These are phyloP conservation scores for Vicugna pacos DNA, from an alignment of 2,113 vertebrate genomes.

Conservation along the genomic window DNA sequence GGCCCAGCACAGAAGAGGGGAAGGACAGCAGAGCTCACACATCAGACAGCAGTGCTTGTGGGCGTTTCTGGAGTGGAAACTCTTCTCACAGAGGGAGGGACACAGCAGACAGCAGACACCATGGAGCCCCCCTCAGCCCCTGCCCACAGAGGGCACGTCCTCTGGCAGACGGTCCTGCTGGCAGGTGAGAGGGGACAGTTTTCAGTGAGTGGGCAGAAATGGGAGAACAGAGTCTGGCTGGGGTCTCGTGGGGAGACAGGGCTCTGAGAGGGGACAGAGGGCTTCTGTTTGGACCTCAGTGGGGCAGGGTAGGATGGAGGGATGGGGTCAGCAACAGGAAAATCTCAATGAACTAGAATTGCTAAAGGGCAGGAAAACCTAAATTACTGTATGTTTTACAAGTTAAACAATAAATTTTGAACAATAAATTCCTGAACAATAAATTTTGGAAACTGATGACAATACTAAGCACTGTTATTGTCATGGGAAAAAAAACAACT, in stretches of 20 bases:
- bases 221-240: background rate
- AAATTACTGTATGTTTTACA: background rate
- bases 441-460: background rate
- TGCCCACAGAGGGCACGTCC: rapidly evolving
- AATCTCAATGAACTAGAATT: background rate
- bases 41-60: rapidly evolving
- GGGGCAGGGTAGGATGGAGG: background rate
- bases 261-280: background rate
- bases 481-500: background rate
- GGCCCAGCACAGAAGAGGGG: background rate
- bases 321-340: background rate
- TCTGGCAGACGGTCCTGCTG: background rate
- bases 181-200: background rate
- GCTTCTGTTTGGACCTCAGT: background rate
- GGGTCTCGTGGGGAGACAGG: background rate
- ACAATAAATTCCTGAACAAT: background rate
- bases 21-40: background rate
- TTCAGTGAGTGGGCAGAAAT: rapidly evolving
- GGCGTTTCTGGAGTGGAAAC: background rate
- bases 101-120: background rate
- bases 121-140: background rate
- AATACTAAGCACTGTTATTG: too few species aligned
- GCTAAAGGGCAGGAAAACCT: background rate
- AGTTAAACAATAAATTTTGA: background rate
- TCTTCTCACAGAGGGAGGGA: background rate